A percentile compares a stretch with the other conserved stretches of the same genome.
phyloP scores from a whole-genome alignment of 2,797 vertebrate species.

The Leptoclinus maculatus region DNA sequence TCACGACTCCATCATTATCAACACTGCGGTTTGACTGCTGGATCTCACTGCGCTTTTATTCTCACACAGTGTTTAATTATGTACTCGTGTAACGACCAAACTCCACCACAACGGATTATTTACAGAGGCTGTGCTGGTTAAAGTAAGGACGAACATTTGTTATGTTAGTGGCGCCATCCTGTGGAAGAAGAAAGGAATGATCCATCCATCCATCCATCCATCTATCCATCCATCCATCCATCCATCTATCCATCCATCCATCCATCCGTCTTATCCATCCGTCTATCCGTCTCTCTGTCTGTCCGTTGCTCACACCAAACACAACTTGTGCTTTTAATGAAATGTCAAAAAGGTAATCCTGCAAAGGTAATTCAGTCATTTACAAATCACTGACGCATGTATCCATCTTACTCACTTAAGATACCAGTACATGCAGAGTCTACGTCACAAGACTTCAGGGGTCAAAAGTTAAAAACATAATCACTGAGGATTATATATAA shows the following conservation, averaged over 20 bases:
- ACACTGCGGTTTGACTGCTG: background rate
- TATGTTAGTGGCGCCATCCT: conserved; percentile 59
- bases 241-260: background rate
- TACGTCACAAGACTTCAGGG: background rate
- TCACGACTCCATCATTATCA: background rate
- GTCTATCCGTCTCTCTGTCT: no score
- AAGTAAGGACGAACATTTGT: conserved; percentile 10
- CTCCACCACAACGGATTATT: background rate
- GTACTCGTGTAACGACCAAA: background rate
- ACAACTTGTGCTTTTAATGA: background rate
- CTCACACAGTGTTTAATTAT: background rate
- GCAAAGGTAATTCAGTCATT: background rate
- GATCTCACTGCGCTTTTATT: background rate
- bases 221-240: background rate
- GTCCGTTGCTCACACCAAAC: background rate
- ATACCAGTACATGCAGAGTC: background rate
- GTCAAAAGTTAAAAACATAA: background rate
- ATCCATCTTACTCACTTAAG: background rate
- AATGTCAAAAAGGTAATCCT: background rate
- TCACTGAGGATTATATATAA: background rate
- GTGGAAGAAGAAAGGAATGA: conserved; percentile 20
- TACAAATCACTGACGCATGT: background rate
- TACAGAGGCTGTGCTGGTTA: background rate
- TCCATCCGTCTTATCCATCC: background rate
- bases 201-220: background rate